A percentile compares a stretch with the other conserved stretches of the same genome.
Conservation (phyloP, 2,113 vertebrate genomes). For the Colius striatus region DNA sequence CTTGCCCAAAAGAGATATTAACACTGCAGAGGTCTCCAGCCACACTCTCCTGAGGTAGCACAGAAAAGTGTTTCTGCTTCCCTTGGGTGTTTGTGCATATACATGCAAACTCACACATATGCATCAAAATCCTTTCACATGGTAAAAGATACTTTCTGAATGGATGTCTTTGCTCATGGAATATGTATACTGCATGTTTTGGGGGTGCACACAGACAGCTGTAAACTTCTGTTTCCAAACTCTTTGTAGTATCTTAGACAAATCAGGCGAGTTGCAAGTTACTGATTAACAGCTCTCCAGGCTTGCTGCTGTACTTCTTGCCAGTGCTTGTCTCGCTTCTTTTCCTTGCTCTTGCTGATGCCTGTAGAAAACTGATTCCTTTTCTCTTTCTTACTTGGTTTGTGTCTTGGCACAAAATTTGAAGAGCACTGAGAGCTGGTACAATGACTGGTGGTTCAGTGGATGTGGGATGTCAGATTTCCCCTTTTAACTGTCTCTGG, state of each 20-base stretch:
- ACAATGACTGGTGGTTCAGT: background rate
- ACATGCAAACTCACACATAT: background rate
- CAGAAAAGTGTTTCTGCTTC: background rate
- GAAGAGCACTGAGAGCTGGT: background rate
- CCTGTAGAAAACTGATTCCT: background rate
- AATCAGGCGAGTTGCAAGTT: background rate
- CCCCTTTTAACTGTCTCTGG: background rate
- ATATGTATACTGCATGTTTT: background rate
- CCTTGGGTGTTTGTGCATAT: background rate
- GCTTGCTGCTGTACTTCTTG: background rate
- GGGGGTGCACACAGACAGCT: background rate
- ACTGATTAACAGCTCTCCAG: background rate
- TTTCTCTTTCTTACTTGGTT: background rate
- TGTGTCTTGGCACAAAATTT: background rate
- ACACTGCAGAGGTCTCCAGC: background rate
- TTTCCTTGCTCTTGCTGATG: background rate
- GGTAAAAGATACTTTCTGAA: background rate
- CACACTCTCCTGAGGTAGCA: accelerated
- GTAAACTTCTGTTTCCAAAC: background rate
- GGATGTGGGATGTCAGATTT: background rate
- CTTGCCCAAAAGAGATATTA: background rate
- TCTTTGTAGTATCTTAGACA: background rate
- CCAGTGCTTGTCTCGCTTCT: background rate
- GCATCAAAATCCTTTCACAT: background rate
- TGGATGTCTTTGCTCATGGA: background rate